Evolutionary conservation across 2,888 invertebrate species (phyloP).

Genomic region (Sarcophaga subvicina): DNA sequence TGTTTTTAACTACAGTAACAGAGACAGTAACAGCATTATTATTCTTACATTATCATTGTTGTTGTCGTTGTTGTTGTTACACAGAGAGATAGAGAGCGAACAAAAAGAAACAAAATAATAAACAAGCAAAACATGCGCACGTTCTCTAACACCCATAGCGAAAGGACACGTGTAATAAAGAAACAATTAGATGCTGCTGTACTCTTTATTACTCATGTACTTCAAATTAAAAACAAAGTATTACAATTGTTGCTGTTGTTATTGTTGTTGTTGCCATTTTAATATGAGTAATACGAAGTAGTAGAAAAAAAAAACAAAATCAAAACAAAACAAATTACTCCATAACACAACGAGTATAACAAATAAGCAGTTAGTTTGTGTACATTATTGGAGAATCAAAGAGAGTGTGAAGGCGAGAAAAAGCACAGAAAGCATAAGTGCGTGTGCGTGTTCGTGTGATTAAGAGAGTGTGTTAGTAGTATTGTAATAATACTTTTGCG

Average conservation of each 20-base stretch:
- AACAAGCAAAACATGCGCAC: constrained; percentile 57
- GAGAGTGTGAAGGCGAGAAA: neutral
- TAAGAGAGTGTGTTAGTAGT: constrained; percentile 33
- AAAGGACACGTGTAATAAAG: constrained; percentile 67
- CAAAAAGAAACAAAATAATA: neutral
- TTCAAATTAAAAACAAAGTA: neutral
- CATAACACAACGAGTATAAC: neutral
- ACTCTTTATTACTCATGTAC: neutral
- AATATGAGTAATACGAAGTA: constrained; percentile 26
- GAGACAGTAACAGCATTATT: constrained; percentile 17
- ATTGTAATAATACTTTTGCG: constrained; percentile 50
- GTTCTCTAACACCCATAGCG: constrained; percentile 66
- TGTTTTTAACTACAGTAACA: neutral
- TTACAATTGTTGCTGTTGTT: neutral
- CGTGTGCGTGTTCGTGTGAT: neutral
- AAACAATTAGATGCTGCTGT: constrained; percentile 65
- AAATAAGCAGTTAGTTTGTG: too few species aligned
- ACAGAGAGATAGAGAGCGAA: neutral
- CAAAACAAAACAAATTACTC: constrained; percentile 3
- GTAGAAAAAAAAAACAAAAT: constrained; percentile 6
- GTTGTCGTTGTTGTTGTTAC: too few species aligned
- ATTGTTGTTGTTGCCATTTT: constrained; percentile 2
- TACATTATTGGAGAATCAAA: too few species aligned
- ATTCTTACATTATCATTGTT: neutral
- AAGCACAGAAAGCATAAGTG: neutral